Conservation (phyloP, 2,888 invertebrate species). For the Brachycybe producta region DNA sequence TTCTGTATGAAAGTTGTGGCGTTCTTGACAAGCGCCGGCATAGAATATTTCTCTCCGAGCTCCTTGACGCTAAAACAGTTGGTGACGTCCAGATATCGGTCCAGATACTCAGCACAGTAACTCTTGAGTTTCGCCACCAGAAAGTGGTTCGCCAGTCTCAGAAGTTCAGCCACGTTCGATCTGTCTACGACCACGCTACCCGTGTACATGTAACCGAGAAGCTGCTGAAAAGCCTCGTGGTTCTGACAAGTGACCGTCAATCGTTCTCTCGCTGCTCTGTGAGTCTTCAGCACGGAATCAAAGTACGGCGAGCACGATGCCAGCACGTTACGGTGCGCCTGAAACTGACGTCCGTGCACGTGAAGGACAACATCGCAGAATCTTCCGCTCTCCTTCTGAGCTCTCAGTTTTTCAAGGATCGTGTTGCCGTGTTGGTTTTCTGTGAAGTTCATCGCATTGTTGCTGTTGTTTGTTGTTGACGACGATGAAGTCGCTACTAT, state of each 20-base stretch:
- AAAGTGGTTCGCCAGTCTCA: conserved; percentile 49
- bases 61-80: conserved; percentile 50
- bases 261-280: conserved; percentile 41
- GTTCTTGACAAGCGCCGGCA: conserved; percentile 44
- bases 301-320: conserved; percentile 52
- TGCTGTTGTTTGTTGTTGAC: too few species aligned
- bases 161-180: conserved; percentile 46
- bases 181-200: conserved; percentile 47
- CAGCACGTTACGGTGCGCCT: conserved; percentile 48
- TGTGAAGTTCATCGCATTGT: conserved; percentile 33
- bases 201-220: conserved; percentile 53
- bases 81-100: conserved; percentile 45
- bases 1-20: conserved; percentile 43
- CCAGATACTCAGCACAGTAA: conserved; percentile 51
- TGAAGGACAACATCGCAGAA: conserved; percentile 49
- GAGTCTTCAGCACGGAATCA: conserved; percentile 44
- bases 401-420: conserved; percentile 35
- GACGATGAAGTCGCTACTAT: too few species aligned
- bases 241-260: conserved; percentile 44
- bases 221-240: conserved; percentile 43
- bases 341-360: conserved; percentile 44
- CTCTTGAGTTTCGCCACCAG: conserved; percentile 45
- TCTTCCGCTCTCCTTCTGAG: conserved; percentile 43
- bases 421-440: conserved; percentile 35
- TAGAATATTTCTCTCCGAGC: conserved; percentile 45